Conservation (phyloP, 2,888 invertebrate species). For the Amiota minor region DNA sequence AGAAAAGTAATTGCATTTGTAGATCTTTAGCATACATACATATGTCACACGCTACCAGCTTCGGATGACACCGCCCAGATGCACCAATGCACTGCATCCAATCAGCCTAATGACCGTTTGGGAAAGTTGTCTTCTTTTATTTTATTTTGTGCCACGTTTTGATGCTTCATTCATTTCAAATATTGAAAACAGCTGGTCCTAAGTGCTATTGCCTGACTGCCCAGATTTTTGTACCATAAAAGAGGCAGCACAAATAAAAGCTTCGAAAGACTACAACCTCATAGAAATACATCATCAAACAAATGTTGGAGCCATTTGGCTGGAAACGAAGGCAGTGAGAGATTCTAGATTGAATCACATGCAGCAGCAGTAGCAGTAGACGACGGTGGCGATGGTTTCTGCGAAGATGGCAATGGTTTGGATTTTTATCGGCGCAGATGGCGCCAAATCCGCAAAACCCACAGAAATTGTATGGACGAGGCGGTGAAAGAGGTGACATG, state of each 20-base stretch:
- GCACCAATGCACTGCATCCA: background rate
- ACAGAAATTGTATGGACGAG: background rate
- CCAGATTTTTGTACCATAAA: background rate
- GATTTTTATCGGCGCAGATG: constrained; percentile 46
- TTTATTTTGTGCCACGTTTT: background rate
- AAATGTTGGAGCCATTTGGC: constrained; percentile 27
- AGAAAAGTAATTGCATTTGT: no score
- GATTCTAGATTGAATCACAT: constrained; percentile 39
- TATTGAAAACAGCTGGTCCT: constrained; percentile 33
- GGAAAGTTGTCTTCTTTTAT: background rate
- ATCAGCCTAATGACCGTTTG: constrained; percentile 14
- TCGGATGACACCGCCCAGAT: no score
- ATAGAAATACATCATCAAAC: constrained; percentile 11
- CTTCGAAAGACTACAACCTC: background rate
- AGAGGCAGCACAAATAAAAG: background rate
- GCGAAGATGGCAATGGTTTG: background rate
- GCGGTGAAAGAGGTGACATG: background rate
- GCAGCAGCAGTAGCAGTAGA: constrained; percentile 22
- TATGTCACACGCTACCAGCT: no score
- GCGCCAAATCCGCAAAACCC: constrained; percentile 40
- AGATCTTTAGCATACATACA: no score
- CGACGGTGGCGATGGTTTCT: background rate
- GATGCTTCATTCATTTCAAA: constrained; percentile 30
- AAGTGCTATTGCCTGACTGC: background rate
- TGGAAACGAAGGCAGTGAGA: constrained; percentile 37